Percentiles rank a stretch among this genome's conserved stretches.
Conservation (phyloP, 2,113 vertebrate genomes). For the Cephalopholis sonnerati region DNA sequence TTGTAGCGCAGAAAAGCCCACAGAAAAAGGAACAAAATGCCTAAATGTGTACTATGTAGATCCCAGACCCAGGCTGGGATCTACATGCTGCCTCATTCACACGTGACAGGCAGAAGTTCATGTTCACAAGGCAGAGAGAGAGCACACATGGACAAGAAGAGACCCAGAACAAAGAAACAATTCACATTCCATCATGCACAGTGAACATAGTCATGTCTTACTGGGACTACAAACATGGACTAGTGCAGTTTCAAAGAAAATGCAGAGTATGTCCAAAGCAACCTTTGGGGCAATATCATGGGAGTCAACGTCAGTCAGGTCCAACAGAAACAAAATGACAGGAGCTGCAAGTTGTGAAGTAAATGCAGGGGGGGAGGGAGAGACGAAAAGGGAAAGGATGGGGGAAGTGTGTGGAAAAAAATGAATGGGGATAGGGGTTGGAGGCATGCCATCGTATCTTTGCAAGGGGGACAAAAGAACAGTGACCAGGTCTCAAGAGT, state of each 20-base stretch:
- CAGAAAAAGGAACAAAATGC: not conserved
- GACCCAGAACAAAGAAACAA: conserved; percentile 68
- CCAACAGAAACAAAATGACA: conserved; percentile 46
- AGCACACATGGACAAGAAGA: conserved; percentile 42
- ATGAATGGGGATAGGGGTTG: conserved; percentile 69
- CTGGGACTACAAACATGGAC: conserved; percentile 2
- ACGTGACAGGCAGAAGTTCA: conserved; percentile 60
- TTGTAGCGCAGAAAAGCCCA: not conserved
- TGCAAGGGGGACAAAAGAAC: conserved; percentile 63
- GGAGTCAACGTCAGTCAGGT: conserved; percentile 36
- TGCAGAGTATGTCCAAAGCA: not conserved
- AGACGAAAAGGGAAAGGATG: conserved; percentile 45
- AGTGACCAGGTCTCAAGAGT: conserved; percentile 47
- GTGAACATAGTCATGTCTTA: conserved; percentile 1
- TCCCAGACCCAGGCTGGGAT: conserved; percentile 11
- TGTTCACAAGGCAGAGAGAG: conserved; percentile 52
- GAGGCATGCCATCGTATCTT: conserved; percentile 62
- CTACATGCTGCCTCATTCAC: conserved; percentile 26
- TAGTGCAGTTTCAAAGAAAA: conserved; percentile 25
- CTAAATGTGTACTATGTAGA: not conserved
- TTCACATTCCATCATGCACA: conserved; percentile 70
- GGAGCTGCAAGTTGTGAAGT: conserved; percentile 49
- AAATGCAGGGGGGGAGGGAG: conserved; percentile 68
- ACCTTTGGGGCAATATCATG: not conserved
- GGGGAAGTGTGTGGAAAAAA: conserved; percentile 68